Evolutionary conservation across 2,797 vertebrate species (phyloP).

Genomic region (Petrocephalus schoutedeni): DNA sequence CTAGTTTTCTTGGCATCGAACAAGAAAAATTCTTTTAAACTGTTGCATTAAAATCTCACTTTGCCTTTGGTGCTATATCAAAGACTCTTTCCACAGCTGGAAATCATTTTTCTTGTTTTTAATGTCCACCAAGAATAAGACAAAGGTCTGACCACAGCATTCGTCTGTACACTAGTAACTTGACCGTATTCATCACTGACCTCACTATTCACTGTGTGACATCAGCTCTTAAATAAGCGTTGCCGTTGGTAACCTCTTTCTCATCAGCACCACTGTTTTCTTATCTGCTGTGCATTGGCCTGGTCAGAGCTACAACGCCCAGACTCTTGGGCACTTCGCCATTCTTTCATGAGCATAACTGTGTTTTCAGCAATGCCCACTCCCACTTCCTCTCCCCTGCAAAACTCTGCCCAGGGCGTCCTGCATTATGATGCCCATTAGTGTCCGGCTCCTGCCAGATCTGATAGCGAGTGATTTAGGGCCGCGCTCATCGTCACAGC

Average conservation of each 20-base stretch:
- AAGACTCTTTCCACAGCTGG: not conserved
- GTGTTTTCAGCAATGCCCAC: not conserved
- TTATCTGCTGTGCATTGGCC: not conserved
- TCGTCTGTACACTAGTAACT: not conserved
- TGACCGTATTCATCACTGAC: not conserved
- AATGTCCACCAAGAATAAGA: not conserved
- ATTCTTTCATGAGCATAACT: not conserved
- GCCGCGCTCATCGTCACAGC: conserved; percentile 20
- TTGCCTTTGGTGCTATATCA: not conserved
- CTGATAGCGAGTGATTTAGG: conserved; percentile 41
- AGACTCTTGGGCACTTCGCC: not conserved
- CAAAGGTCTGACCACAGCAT: not conserved
- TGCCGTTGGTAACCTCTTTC: not conserved
- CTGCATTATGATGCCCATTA: conserved; percentile 27
- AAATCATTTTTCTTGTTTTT: not conserved
- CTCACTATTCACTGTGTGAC: not conserved
- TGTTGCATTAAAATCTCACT: not conserved
- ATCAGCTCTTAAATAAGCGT: not conserved
- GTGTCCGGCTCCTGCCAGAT: conserved; percentile 25
- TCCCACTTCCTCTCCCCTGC: not conserved
- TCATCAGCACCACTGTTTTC: not conserved
- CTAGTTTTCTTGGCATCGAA: not conserved
- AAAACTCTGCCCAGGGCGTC: conserved; percentile 9
- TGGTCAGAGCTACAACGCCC: not conserved
- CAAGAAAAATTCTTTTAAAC: not conserved